Evolutionary conservation across 2,797 vertebrate genomes (phyloP).

Genomic region (Margarornis squamiger): DNA sequence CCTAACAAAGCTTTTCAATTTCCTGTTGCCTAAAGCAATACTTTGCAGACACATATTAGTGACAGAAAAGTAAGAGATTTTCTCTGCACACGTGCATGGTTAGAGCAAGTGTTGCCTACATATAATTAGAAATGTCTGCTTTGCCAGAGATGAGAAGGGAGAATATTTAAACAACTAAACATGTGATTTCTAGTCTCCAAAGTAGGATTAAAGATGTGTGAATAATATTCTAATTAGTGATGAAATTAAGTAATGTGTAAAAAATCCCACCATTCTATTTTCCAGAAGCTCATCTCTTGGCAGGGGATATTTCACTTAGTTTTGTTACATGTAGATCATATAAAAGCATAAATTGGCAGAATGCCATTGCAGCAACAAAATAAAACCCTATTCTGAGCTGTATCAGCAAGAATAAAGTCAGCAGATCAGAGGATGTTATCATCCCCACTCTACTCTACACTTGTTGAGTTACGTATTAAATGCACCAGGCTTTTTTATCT

Average conservation of each 20-base stretch:
- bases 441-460: neutral
- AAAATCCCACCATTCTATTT: neutral
- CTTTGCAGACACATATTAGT: neutral
- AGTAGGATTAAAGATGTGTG: neutral
- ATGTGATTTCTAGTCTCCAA: neutral
- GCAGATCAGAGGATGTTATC: neutral
- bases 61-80: neutral
- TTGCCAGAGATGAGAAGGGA: neutral
- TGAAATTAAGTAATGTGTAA: neutral
- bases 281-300: neutral
- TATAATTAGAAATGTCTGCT: neutral
- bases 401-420: neutral
- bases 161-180: neutral
- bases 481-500: neutral
- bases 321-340: neutral
- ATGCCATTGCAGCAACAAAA: neutral
- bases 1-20: neutral
- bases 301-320: neutral
- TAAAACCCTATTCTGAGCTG: neutral
- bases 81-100: neutral
- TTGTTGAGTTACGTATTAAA: neutral
- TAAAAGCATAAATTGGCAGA: neutral
- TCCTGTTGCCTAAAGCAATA: neutral
- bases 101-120: neutral
- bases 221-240: constrained; percentile 1